Evolutionary conservation across 2,113 vertebrate species (phyloP), one percentile per base, ranked within the genome.

Genomic region (Tinamus guttatus): DNA sequence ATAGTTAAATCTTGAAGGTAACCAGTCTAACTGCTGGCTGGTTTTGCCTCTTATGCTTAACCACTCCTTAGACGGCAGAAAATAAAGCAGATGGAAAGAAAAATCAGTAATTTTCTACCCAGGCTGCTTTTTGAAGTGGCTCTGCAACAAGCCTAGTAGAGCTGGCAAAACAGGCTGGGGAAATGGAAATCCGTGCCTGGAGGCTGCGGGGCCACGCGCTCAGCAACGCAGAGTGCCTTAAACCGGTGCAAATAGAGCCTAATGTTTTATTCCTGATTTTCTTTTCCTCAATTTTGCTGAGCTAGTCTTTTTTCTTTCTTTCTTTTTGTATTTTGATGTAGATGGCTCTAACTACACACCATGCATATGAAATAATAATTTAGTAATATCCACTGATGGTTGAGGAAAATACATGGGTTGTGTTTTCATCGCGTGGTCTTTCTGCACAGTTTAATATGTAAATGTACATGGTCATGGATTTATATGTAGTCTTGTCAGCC

Each of bases 161-260:
- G 38, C 71, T 80, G 63, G 30, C 59, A 12, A 56, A 45, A 32
- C 36, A 49, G 14, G 21, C 69, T 27, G 30, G 28, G 40, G 13
- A 32, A 43, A 21, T 70, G 69, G 45, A 52, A 70, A 60, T 32
- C 25, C 80, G 41, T 71, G 30, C 41, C 60, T 81, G 69, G 62
- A 54, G 45, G 59, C 36, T 69, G 7, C 4, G 6, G 36, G 45
- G 28, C 16, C 59, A 38, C 30, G 38, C 59, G 38, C 32, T 18
- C 60, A 13, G 0, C 13, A 10, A 30, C 54, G 6, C 0, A 49
- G 32, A 11, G 63, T 45, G 14, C 13, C 32, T 85, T 85, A 1
- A 68, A 11, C n/a, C 68, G 15, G 30, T 63, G 7, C 74, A 38
- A 36, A 40, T 25, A 19, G 20, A 71, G 45, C 11, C 15, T 67